phyloP scores from a whole-genome alignment of 2,113 vertebrate genomes.

The Erpornis zantholeuca region DNA sequence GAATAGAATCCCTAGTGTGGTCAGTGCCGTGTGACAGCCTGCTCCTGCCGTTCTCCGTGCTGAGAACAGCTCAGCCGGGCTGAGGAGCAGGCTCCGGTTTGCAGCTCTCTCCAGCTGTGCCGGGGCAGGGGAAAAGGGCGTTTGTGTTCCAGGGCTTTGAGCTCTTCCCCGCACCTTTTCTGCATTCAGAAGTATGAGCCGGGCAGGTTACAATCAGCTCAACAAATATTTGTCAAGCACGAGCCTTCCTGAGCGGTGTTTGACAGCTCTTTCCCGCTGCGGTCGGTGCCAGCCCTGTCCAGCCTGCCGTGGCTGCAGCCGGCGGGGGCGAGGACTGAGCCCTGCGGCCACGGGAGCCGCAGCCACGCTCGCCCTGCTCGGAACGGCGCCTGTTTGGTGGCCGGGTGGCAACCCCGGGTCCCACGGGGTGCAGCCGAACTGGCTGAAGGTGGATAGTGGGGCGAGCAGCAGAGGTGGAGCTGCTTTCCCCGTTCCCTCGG shows the following conservation, averaged over 20 bases:
- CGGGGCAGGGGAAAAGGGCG: background rate
- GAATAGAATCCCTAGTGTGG: background rate
- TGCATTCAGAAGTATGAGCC: background rate
- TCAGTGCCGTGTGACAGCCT: rapidly evolving
- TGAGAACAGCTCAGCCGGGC: background rate
- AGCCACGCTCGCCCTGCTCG: rapidly evolving
- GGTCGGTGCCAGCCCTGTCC: background rate
- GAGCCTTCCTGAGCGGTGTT: background rate
- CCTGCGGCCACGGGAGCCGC: background rate
- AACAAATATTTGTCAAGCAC: background rate
- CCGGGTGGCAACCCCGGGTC: rapidly evolving
- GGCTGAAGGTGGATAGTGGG: background rate
- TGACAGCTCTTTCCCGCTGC: background rate
- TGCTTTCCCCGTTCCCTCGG: rapidly evolving
- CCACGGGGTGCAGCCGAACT: rapidly evolving
- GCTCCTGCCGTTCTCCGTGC: rapidly evolving
- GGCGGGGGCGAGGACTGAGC: rapidly evolving
- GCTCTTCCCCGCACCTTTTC: background rate
- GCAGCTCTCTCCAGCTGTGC: background rate
- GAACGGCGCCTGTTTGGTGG: rapidly evolving
- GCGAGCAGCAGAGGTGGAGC: background rate
- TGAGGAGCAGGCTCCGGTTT: background rate
- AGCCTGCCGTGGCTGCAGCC: background rate
- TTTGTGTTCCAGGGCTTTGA: background rate
- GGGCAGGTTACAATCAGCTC: background rate